Base-by-base conservation (phyloP, 2,888 invertebrate species). In the Eupithecia subumbrata region DNA sequence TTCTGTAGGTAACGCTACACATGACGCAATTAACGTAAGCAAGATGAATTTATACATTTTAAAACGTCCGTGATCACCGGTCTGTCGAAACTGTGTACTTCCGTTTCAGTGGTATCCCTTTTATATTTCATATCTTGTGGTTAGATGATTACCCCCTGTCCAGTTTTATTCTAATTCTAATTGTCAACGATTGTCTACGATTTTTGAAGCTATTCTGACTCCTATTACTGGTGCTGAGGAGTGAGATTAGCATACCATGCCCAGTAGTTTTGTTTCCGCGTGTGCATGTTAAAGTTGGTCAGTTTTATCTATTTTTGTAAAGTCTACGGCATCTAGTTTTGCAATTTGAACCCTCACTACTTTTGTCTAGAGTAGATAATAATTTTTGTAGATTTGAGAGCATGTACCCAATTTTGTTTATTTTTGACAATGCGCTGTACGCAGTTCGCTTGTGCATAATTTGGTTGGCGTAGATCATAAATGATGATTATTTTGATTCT, bases 41-140 rank as follows among this genome's bases (percentile, higher is more conserved):
- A 86, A 70, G 34, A 88, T 69, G 64, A 86, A 72, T 79, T 84
- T 84, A 76, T 83, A 84, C 91, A 91, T 91, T 83, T 88, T 90
- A 77, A 82, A 81, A 86, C 88, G 89, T 88, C 85, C 79, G 80
- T 84, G 79, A 78, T 71, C 82, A 79, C 80, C 82, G 81, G 80
- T 80, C 74, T 76, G 77, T 81, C 76, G 76, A 81, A 81, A 89
- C 87, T 89, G 83, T 89, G 89, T 82, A 84, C 79, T 81, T 82
- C 79, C 80, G 77, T 80, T 82, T 82, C 82, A 81, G 83, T 84
- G 85, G 83, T 82, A 86, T 66, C 86, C 88, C 88, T 89, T 91
- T 90, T 91, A 91, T 91, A 91, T 90, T 89, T 88, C 83, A 80
- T 84, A 82, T 83, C 83, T 83, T 88, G 90, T 89, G 91, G 90